Base-by-base conservation (phyloP, 2,888 invertebrate genomes). In the Pandemis corylana region DNA sequence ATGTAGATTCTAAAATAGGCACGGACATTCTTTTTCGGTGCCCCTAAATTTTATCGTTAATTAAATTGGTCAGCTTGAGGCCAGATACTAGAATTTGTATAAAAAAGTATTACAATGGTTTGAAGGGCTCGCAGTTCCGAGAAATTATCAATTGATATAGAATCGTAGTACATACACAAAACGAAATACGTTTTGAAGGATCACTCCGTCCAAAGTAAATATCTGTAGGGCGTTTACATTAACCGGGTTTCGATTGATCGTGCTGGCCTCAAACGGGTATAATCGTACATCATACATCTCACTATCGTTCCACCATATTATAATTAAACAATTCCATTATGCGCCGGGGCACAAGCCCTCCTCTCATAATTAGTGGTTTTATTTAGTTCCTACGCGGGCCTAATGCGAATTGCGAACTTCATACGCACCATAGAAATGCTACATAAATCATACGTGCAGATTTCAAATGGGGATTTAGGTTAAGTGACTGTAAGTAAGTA, bases 161-260 rank as follows among this genome's bases (percentile, higher is more conserved):
- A 46, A 46, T 56, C 56, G 56, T 15, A 20, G 59, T 59, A 28
- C 28, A 12, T 41, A 62, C 66, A 71, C 44, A 71, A 61, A 56
- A 66, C 49, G 71, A 68, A 59, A 66, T 66, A 61, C 66, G 49
- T 66, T 71, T 36, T 66, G 71, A 56, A 66, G 63, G 56, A 15
- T 65, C 65, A 49, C 66, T 71, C 64, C 36, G 61, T 61, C 71
- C 66, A 71, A 66, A 71, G 49, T 59, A 71, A 66, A 71, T 61
- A 71, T 66, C 71, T 49, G 71, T 51, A 46, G 71, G 71, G 71
- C 65, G 20, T 66, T 71, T 71, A 71, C 71, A 66, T 71, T 71
- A 66, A 46, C 71, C 61, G 46, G 65, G 66, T 66, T 71, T 66
- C 71, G 66, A 71, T 66, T 71, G 71, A 71, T 71, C 66, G 61